Base-by-base conservation (phyloP, 2,888 invertebrate genomes). In the Hydrotaea diabolus region DNA sequence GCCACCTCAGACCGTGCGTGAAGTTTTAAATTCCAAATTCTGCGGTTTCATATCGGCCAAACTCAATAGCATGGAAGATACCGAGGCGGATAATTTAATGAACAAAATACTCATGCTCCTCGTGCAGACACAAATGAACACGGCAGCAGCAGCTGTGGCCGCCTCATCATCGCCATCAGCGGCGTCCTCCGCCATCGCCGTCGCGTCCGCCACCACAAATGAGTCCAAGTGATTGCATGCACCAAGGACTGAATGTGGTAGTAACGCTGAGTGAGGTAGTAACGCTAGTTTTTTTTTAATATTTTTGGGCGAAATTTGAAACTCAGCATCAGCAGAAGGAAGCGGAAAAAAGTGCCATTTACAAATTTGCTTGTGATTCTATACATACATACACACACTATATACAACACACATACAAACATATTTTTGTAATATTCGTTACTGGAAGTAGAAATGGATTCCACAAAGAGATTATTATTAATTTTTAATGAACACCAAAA, bases 31-130 rank as follows among this genome's bases (percentile, higher is more conserved):
- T 81, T 91, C 91, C 0, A 91, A 92, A 85, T 91, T 91, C 81
- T 91, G 91, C 66, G 92, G 91, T 39, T 91, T 91, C 83, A 92
- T 91, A 39, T 90, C 91, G 78, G 91, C 91, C 77, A 91, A 91
- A 80, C 84, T 91, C 77, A 91, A 91, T 62, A 92, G 92, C 83
- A 89, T 91, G 92, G 91, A 91, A 73, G 91, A 92, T 57, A 88
- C 89, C 5, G 91, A 91, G 81, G 91, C 91, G 39, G 91, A 91
- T 64, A 92, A 92, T 88, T 89, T 91, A 39, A 91, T 91, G 92
- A 91, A 92, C 82, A 89, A 90, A 85, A 91, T 91, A 49, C 88
- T 91, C 26, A 87, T 91, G 87, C 85, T 91, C 39, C 88, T 91
- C 43, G 91, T 91, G 46, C 91, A 91, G 82, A 88, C 91, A 77